A percentile compares a stretch with the other conserved stretches of the same genome.
Conservation (phyloP, 2,888 invertebrate species). For the Zaprionus lineosus region DNA sequence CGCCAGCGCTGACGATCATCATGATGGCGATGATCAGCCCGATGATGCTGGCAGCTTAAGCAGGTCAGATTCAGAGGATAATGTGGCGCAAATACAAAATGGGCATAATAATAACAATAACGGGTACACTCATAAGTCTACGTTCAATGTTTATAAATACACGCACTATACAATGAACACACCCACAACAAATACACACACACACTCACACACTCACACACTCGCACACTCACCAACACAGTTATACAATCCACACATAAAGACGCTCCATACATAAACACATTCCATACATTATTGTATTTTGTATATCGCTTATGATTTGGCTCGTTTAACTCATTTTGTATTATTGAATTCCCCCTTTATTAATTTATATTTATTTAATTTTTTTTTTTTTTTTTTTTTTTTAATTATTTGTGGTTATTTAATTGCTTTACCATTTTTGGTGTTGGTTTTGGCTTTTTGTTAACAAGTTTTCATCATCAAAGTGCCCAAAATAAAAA, state of each 20-base stretch:
- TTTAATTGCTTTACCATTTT: constrained; percentile 33
- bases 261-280: constrained; percentile 13
- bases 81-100: constrained; percentile 86
- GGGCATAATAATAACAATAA: constrained; percentile 84
- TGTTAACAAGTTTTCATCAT: constrained; percentile 5
- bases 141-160: constrained; percentile 75
- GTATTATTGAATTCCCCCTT: constrained; percentile 30
- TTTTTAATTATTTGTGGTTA: constrained; percentile 1
- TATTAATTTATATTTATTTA: constrained; percentile 11
- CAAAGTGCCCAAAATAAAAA: constrained; percentile 34
- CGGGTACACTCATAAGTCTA: constrained; percentile 83
- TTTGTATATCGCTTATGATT: constrained; percentile 48
- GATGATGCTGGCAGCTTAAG: constrained; percentile 89
- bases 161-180: constrained; percentile 24
- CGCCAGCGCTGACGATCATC: constrained; percentile 86
- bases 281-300: constrained; percentile 35
- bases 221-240: constrained; percentile 23
- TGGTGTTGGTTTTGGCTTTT: constrained; percentile 35
- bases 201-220: constrained; percentile 4
- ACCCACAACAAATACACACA: constrained; percentile 1
- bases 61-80: constrained; percentile 95
- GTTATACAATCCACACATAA: not conserved
- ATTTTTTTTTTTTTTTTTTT: not conserved
- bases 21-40: constrained; percentile 85
- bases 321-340: constrained; percentile 40